Base-by-base conservation (phyloP, 2,113 vertebrate species). In the Clarias batrachus region DNA sequence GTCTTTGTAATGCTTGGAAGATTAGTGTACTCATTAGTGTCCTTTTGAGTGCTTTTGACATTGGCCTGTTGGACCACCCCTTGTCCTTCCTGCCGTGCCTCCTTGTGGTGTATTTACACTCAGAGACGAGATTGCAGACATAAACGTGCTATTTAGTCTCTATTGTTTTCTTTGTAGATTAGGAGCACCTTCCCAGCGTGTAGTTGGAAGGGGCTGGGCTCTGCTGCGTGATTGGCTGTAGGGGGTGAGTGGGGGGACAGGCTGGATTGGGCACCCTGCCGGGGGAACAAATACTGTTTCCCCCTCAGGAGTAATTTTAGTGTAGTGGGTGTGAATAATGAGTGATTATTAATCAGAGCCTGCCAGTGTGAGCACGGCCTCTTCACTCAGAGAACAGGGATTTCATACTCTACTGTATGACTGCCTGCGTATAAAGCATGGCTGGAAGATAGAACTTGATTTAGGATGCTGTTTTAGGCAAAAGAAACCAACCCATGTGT, bases 281-380 rank as follows among this genome's bases (percentile, higher is more conserved):
- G 96, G 93, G 96, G 95, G 93, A 94, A 92, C 93, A 96, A 95
- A 96, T 97, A 96, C 96, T 96, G 94, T 96, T 96, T 96, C 95
- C 95, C 95, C 94, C 94, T 84, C 85, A 95, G 95, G 93, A 94
- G 93, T 94, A 95, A 97, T 96, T 95, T 92, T 97, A 96, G 96
- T 97, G 96, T 97, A 96, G 96, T 96, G 96, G 92, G 95, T 96
- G 96, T 97, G 97, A 96, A 96, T 97, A 97, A 97, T 97, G 95
- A 96, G 95, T 96, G 97, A 97, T 96, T 96, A 96, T 96, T 96
- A 96, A 96, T 96, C 96, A 96, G 95, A 95, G 92, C 93, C 94
- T 92, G 93, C 92, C 89, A 17, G 95, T 91, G 91, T 92, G 94
- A 96, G 85, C 88, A 85, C 88, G 52, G 88, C 82, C 87, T 86